Evolutionary conservation across 2,113 vertebrate genomes (phyloP), one percentile per base, ranked within the genome.

Genomic region (Ptilorrhoa leucosticta): DNA sequence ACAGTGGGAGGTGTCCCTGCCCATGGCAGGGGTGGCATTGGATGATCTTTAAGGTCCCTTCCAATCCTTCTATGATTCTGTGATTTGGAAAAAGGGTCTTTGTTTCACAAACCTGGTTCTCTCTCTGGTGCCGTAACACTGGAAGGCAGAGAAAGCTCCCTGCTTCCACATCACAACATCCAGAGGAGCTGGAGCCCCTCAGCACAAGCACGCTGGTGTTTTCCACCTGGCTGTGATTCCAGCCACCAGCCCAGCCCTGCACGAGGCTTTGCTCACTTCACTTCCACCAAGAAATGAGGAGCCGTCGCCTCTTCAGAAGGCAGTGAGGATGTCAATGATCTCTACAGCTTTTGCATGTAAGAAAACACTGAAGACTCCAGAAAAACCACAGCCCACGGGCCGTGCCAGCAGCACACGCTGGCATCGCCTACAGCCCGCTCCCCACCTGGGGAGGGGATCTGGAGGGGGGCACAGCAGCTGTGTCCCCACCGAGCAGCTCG

Each of bases 231-330:
- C 75, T 26, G 37, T 4, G 15, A 20, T 3, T 27, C 8, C 76
- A 70, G 72, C 16, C 61, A 16, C 63, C 30, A 35, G 56, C 42
- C 26, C 81, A 65, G 61, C 45, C 37, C 15, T 15, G 37, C 33
- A 13, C 2, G 0, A 40, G 13, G 42, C 30, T 77, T 69, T 7
- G 19, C 31, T 19, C 28, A 1, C 27, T n/a, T 18, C 8, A 5
- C 10, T 19, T 9, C 35, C 23, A 7, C 40, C 1, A 0, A 3
- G 9, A 27, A 19, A 26, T 0, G 7, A 50, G 65, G 44, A 64
- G 27, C 13, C 2, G 2, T 7, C 1, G 0, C 31, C 20, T 15
- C 37, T 13, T 27, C n/a, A 8, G 75, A 19, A 8, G 1, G 0
- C 17, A 9, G 35, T 0, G 24, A 26, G 22, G 8, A 21, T 19